Percentiles rank a stretch among this genome's conserved stretches.
Conservation (phyloP, 2,888 invertebrate species). For the Chorisops tibialis region DNA sequence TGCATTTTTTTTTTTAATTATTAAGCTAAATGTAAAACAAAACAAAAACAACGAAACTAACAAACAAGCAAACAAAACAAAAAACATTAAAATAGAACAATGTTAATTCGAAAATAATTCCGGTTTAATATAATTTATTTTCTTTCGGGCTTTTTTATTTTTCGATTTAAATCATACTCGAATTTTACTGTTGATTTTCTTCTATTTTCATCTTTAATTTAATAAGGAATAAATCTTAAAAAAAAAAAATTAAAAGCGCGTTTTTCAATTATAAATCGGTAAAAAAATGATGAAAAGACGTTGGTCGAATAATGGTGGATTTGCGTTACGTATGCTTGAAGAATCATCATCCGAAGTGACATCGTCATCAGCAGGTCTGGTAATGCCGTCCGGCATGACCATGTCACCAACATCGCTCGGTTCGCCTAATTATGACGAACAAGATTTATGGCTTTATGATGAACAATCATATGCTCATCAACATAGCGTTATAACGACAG, state of each 20-base stretch:
- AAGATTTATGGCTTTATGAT: slow-evolving; percentile 75
- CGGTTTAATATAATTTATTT: no score
- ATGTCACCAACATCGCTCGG: slow-evolving; percentile 72
- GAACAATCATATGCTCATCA: slow-evolving; percentile 49
- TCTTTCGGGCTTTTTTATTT: no score
- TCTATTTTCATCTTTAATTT: background rate
- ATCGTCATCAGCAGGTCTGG: slow-evolving; percentile 64
- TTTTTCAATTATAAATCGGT: background rate
- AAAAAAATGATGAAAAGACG: slow-evolving; percentile 66
- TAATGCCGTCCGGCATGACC: slow-evolving; percentile 65
- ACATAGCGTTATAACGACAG: slow-evolving; percentile 51
- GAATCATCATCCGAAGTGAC: slow-evolving; percentile 75
- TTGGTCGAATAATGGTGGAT: slow-evolving; percentile 73
- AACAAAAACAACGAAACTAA: background rate
- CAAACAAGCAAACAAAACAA: background rate
- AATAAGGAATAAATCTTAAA: slow-evolving; percentile 37
- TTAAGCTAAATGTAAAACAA: background rate
- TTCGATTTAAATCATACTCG: no score
- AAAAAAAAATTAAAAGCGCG: slow-evolving; percentile 29
- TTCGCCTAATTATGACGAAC: slow-evolving; percentile 73
- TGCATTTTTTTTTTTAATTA: background rate
- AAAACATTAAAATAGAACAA: background rate
- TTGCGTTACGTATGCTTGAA: slow-evolving; percentile 64
- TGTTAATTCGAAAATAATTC: background rate
- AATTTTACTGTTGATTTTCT: no score